Evolutionary conservation across 2,797 vertebrate species (phyloP), one percentile per base, ranked within the genome.

Genomic region (Sebastes elongatus): DNA sequence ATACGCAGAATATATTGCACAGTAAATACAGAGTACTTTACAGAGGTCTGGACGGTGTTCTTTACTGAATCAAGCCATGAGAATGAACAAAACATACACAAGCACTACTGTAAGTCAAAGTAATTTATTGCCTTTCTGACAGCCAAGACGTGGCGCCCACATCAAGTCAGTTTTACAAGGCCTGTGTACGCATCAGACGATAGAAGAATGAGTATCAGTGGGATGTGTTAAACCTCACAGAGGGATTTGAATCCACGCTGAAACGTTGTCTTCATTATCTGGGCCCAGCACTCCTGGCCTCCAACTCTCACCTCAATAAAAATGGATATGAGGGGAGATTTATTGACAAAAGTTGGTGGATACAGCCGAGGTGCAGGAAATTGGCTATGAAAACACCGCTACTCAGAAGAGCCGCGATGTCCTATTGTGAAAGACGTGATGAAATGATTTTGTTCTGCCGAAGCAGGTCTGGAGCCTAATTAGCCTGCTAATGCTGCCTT

Each of bases 281-380:
- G 33, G 75, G 61, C 84, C 71, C 78, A 53, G 83, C 86, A 81
- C 91, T 89, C 80, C 80, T 84, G 82, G 86, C 83, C 86, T 89
- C 89, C 84, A 89, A 89, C 89, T 89, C 92, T 92, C 92, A 84
- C 86, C 86, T 93, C 91, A 94, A 93, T 96, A 95, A 95, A 95
- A 94, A 95, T 95, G 92, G 92, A 95, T 95, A 95, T 94, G 93
- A 94, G 90, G 82, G 56, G 86, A 94, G 92, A 95, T 95, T 95
- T 95, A 95, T 90, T 80, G 91, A 93, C 82, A 83, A 93, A 94
- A 95, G 86, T 94, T 93, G 92, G 84, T 75, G 87, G 93, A 94
- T 86, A 81, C 90, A 90, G 88, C 85, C 33, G 79, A 89, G 85
- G 86, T 74, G 81, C 82, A 78, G 91, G 87, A 95, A 95, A 95